Evolutionary conservation across 2,113 vertebrate genomes (phyloP).

Genomic region (Indicator indicator): DNA sequence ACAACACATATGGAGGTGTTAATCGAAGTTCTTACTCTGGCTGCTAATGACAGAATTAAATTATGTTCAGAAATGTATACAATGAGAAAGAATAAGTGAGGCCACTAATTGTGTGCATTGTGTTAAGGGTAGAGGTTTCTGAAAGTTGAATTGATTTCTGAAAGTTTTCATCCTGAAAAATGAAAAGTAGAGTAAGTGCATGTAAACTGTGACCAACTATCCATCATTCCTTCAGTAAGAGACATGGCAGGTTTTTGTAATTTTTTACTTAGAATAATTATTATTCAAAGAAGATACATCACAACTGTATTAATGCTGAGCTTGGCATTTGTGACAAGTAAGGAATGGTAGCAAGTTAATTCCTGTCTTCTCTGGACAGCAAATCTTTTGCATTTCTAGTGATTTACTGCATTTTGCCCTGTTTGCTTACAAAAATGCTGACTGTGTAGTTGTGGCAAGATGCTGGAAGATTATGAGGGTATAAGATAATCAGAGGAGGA

Average conservation of each 20-base stretch:
- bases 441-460: neutral
- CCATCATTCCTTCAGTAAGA: neutral
- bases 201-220: neutral
- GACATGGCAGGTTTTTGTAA: neutral
- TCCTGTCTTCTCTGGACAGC: neutral
- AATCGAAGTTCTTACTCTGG: neutral
- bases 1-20: neutral
- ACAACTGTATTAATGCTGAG: neutral
- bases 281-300: neutral
- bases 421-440: neutral
- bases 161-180: neutral
- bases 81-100: neutral
- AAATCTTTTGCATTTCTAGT: neutral
- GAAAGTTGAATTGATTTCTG: neutral
- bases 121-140: neutral
- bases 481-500: neutral
- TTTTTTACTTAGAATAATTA: neutral
- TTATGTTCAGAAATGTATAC: conserved; percentile 8
- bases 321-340: conserved; percentile 12
- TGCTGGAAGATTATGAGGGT: neutral
- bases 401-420: neutral
- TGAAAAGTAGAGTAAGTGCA: neutral
- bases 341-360: neutral
- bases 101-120: neutral
- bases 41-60: neutral